Evolutionary conservation across 2,113 vertebrate genomes (phyloP).

Genomic region (Xiphias gladius): DNA sequence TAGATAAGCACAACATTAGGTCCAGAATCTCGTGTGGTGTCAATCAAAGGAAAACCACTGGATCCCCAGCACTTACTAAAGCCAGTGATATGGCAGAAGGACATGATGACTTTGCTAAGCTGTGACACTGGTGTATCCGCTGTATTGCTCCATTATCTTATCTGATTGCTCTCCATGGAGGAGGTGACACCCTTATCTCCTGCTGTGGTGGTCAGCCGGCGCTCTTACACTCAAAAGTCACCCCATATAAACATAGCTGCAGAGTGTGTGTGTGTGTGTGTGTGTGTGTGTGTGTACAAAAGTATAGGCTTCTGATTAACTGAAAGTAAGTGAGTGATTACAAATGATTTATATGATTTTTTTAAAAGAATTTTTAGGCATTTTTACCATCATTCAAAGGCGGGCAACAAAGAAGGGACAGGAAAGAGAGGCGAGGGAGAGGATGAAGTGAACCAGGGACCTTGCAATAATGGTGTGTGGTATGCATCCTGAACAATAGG

Average conservation of each 20-base stretch:
- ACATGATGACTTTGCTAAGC: conserved; percentile 61
- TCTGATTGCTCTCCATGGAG: conserved; percentile 34
- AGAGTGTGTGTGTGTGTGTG: background rate
- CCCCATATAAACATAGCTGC: background rate
- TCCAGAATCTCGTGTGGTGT: conserved; percentile 31
- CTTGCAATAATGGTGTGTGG: background rate
- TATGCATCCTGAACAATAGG: background rate
- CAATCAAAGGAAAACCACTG: conserved; percentile 50
- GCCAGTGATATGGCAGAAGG: conserved; percentile 36
- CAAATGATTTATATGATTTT: background rate
- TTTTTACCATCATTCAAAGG: background rate
- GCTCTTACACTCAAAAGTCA: conserved; percentile 9
- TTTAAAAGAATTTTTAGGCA: background rate
- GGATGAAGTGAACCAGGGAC: background rate
- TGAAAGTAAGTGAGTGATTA: background rate
- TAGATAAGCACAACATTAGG: conserved; percentile 53
- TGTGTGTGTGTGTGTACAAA: background rate
- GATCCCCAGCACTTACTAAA: conserved; percentile 39
- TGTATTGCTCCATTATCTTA: conserved; percentile 67
- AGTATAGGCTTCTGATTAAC: background rate
- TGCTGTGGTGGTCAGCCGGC: conserved; percentile 18
- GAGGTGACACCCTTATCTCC: conserved; percentile 48
- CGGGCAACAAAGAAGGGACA: background rate
- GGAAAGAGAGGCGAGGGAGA: background rate
- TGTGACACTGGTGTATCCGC: conserved; percentile 37